Percentiles rank a stretch among this genome's conserved stretches.
Conservation (phyloP, 2,113 vertebrate species). For the Sus scrofa region T2T-Sscrofa CM000815.6:92050001-92050500, state of each 20-base stretch:
- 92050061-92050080: not conserved
- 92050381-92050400: not conserved
- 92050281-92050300: not conserved
- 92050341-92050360: too few species aligned
- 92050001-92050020: not conserved
- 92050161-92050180: too few species aligned
- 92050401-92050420: not conserved
- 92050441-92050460: not conserved
- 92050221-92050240: too few species aligned
- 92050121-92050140: not conserved
- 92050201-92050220: not conserved
- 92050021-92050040: not conserved
- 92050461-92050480: not conserved
- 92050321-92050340: not conserved
- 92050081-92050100: not conserved
- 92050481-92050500: not conserved
- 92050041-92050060: not conserved
- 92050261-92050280: not conserved
- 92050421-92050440: not conserved
- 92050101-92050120: not conserved
- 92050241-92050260: not conserved
- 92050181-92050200: too few species aligned
- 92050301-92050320: not conserved
- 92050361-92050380: not conserved
- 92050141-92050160: accelerated